Evolutionary conservation across 2,113 vertebrate genomes (phyloP), one percentile per base, ranked within the genome.

Genomic region (Ictalurus punctatus): DNA sequence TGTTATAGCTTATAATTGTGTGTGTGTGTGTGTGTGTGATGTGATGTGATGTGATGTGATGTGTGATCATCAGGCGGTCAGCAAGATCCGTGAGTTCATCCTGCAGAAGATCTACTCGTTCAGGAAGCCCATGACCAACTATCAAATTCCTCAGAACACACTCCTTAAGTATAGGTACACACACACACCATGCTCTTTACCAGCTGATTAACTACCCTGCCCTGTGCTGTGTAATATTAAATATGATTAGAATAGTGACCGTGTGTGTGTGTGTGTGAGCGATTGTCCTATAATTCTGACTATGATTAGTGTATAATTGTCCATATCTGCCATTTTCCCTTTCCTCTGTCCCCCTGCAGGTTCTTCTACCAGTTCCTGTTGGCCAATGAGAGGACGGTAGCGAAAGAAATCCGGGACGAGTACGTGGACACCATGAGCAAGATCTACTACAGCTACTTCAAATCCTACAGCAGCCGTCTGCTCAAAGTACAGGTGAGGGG

Each of bases 41-140:
- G n/a, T 82, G 56, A 34, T 69, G 12, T 54, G 37, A 21, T 81
- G 56, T 69, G 10, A 37, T 52, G 3, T 63, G 12, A 40, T 34
- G 30, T 52, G 40, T 82, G 12, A 0, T 74, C 14, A 34, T 19
- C 91, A 99, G 98, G 98, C 97, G 0, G 97, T 99, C 86, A 95
- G 96, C 0, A 99, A 99, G 95, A 98, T 98, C 93, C 93, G 97
- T 4, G 98, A 99, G 88, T 99, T 98, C 89, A 96, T 98, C 85
- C 95, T 99, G 10, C 97, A 98, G 94, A 99, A 99, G 93, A 98
- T 98, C 74, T 98, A 97, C 91, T 98, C 97, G 2, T 99, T 99
- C 93, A 95, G 97, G 89, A 99, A 98, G 86, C 97, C 97, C 0
- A 99, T 99, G 98, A 98, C 98, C 85, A 99, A 99, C 95, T 99